phyloP scores from a whole-genome alignment of 2,797 vertebrate genomes.

The Sitta carolinensis region DNA sequence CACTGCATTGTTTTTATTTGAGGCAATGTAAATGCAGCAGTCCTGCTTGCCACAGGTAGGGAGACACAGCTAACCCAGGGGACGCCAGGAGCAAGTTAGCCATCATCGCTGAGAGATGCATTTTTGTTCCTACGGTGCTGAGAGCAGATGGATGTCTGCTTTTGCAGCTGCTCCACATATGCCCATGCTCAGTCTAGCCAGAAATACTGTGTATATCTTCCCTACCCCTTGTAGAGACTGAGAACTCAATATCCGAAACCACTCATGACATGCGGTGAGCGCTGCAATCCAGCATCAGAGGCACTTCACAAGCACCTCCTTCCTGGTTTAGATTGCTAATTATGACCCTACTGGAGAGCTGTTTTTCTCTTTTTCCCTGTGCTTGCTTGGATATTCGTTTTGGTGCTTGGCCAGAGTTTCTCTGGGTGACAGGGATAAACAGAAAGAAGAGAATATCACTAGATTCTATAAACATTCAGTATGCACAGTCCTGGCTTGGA shows the following conservation, averaged over 20 bases:
- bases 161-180: constrained; percentile 56
- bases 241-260: constrained; percentile 39
- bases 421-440: constrained; percentile 40
- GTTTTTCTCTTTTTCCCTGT: background rate
- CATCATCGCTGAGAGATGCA: background rate
- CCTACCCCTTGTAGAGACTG: constrained; percentile 40
- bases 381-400: background rate
- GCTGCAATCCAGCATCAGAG: background rate
- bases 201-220: constrained; percentile 15
- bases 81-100: background rate
- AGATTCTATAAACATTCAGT: constrained; percentile 45
- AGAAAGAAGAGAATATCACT: constrained; percentile 41
- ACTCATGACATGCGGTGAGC: background rate
- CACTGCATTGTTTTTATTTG: background rate
- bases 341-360: background rate
- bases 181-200: background rate
- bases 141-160: constrained; percentile 3
- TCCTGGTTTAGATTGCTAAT: constrained; percentile 3
- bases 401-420: constrained; percentile 17
- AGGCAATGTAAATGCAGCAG: background rate
- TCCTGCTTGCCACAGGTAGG: background rate
- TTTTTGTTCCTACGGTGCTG: background rate
- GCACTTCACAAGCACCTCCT: background rate
- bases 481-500: background rate
- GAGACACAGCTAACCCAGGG: background rate